Conservation (phyloP, 2,113 vertebrate species). For the Castor canadensis region DNA sequence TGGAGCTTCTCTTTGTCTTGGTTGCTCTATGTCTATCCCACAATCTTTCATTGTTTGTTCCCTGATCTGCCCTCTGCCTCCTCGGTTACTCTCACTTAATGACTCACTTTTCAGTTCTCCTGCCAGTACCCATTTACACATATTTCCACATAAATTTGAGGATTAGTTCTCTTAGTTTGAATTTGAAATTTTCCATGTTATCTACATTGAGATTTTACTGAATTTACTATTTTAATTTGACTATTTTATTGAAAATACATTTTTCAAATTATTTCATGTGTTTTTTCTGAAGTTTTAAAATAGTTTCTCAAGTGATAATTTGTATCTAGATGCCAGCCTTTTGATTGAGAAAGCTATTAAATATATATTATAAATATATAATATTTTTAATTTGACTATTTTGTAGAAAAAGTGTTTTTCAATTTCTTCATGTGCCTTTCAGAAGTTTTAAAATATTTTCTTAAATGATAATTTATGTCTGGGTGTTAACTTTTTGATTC, state of each 20-base stretch:
- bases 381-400: no score
- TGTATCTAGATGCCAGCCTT: background rate
- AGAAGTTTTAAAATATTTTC: no score
- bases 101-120: no score
- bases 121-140: background rate
- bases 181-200: background rate
- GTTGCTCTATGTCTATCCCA: background rate
- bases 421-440: no score
- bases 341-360: background rate
- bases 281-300: background rate
- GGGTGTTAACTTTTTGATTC: no score
- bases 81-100: background rate
- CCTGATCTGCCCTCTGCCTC: background rate
- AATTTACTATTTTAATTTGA: background rate
- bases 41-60: background rate
- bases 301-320: background rate
- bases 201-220: background rate
- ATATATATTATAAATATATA: no score
- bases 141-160: background rate
- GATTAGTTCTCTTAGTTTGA: background rate
- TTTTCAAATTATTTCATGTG: background rate
- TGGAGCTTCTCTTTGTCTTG: background rate
- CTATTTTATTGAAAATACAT: background rate
- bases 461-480: no score
- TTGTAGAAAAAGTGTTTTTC: no score